Evolutionary conservation across 2,888 invertebrate genomes (phyloP), one percentile per base, ranked within the genome.

Genomic region (Apomyelois bistriatella): DNA sequence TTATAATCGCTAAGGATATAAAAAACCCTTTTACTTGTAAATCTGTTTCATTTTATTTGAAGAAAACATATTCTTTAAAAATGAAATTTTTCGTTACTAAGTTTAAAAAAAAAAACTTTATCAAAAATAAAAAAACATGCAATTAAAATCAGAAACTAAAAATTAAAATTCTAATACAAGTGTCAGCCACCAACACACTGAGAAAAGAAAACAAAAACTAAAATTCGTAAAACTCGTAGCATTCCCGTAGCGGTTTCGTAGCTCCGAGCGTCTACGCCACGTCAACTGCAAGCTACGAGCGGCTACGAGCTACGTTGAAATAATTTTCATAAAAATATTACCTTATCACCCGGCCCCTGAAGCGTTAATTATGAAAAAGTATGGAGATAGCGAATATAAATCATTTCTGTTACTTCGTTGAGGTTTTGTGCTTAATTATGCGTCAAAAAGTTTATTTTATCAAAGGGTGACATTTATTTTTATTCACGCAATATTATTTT

Each of bases 261-360:
- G 40, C 10, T 40, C 40, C 40, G 40, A 40, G 40, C 40, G 15
- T n/a, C 38, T 40, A 40, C 40, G 40, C 5, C 37, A 5, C 37
- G 37, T 37, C 32, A 37, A 37, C n/a, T 10, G 37, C 37, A 35
- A 48, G 36, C 15, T 36, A 36, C 17, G 35, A 37, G 32, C 15
- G 10, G 32, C 15, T 32, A 46, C 43, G n/a, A n/a, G 43, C 38
- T 46, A 28, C 35, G 13, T 17, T 38, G 51, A 51, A 50, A 54
- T 55, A 51, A 57, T 59, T 57, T 55, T 54, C 59, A 52, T 54
- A 52, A 57, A 59, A 54, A 41, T 53, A 51, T 55, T 54, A 54
- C 48, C 48, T 56, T 47, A 53, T 54, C 49, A 52, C 4, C n/a
- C 22, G 1, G n/a, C 13, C 16, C 32, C 32, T 9, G 6, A 32